Percentiles rank a stretch among this genome's conserved stretches.
phyloP scores from a whole-genome alignment of 37 sponge, comb jelly and placozoan species.

The Tethya wilhelma region DNA sequence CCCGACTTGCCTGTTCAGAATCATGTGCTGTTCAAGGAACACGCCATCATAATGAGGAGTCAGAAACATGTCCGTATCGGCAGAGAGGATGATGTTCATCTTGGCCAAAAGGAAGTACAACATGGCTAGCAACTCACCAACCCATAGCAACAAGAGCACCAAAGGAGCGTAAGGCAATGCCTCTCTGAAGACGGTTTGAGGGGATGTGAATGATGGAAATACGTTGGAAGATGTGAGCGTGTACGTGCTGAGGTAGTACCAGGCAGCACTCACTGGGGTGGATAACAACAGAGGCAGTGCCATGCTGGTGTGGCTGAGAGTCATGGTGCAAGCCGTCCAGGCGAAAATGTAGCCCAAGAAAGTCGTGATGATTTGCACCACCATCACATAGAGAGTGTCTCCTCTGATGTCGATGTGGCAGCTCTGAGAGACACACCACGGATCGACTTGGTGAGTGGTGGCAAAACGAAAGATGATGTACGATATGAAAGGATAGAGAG shows the following conservation, averaged over 20 bases:
- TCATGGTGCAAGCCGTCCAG: slow-evolving; percentile 50
- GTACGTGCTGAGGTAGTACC: slow-evolving; percentile 5
- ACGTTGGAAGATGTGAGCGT: neutral
- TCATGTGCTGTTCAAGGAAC: slow-evolving; percentile 66
- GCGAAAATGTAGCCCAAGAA: slow-evolving; percentile 50
- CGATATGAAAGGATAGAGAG: slow-evolving; percentile 44
- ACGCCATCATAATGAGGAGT: slow-evolving; percentile 69
- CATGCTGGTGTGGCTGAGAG: slow-evolving; percentile 29
- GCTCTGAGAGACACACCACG: slow-evolving; percentile 14
- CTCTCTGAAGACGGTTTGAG: neutral
- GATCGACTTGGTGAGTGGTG: slow-evolving; percentile 19
- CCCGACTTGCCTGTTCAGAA: slow-evolving; percentile 59
- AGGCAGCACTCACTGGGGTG: slow-evolving; percentile 44
- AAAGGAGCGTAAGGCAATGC: neutral
- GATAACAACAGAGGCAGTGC: slow-evolving; percentile 60
- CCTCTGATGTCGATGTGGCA: neutral
- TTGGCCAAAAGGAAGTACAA: slow-evolving; percentile 46
- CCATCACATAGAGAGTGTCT: neutral
- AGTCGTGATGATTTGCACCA: slow-evolving; percentile 54
- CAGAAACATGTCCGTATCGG: slow-evolving; percentile 74
- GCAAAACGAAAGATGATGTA: slow-evolving; percentile 47
- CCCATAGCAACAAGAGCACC: slow-evolving; percentile 19
- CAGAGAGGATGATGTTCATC: slow-evolving; percentile 50
- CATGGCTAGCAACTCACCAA: slow-evolving; percentile 55
- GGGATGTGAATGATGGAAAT: neutral